Base-by-base conservation (phyloP, 2,888 invertebrate genomes). In the Cyrtodaria siliqua region DNA sequence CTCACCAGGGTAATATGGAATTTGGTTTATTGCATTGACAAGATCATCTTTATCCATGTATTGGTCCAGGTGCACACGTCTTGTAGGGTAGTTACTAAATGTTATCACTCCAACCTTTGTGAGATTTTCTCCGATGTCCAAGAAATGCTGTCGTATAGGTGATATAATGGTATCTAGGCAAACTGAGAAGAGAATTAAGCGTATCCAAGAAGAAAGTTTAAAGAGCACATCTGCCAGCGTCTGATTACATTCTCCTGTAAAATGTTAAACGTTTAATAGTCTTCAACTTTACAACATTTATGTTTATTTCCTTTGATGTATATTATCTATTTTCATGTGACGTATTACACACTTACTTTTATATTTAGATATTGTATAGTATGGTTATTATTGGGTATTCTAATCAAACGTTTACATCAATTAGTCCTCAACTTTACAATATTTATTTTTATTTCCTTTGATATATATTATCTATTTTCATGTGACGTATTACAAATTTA, bases 51-150 rank as follows among this genome's bases (percentile, higher is more conserved):
- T 77, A 24, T 60, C 57, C 2, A 29, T 38, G 38, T 67, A 81
- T n/a, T 23, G 38, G 38, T 74, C 59, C 4, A 81, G 52, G 12
- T 26, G n/a, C 18, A 77, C 52, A 26, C 74, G 53, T 14, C 56
- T 40, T 26, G 47, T 56, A 1, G 81, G 81, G 24, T 74, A 77
- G 60, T 71, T 74, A 40, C 61, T 71, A 52, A 67, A 81, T 1
- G 77, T 77, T 16, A 81, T 81, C 14, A 77, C 71, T 8, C 77
- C 81, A 20, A 81, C 81, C 29, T 59, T 69, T 3, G 79, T 76
- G 4, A 49, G 55, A 50, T 64, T 55, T 1, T 18, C n/a, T 1
- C 73, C 69, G 23, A 80, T 73, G 26, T 80, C 80, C 12, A 80
- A 63, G 26, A 42, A 53, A 20, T 70, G 66, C 29, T 69, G 60